Evolutionary conservation across 2,113 vertebrate species (phyloP).

Genomic region (Plecotus auritus): DNA sequence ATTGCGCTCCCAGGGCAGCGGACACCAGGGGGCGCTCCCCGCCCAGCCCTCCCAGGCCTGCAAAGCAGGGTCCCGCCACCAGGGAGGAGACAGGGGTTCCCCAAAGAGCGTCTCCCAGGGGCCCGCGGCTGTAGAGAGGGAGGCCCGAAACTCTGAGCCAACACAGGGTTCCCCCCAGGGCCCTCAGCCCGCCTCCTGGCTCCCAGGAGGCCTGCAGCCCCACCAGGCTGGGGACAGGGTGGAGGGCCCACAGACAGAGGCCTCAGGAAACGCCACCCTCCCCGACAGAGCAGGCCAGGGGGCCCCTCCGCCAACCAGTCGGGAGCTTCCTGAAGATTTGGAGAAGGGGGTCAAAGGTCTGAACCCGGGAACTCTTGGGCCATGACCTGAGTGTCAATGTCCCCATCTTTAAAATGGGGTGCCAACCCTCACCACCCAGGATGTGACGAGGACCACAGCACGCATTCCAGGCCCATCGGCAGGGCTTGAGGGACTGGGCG

Average conservation of each 20-base stretch:
- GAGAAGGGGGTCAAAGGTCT: accelerated
- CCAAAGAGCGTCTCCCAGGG: neutral
- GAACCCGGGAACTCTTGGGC: neutral
- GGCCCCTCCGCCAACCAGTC: neutral
- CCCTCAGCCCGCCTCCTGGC: neutral
- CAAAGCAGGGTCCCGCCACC: accelerated
- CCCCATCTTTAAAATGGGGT: neutral
- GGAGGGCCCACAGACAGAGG: neutral
- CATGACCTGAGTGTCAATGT: neutral
- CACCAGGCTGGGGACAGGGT: accelerated
- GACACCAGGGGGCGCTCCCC: neutral
- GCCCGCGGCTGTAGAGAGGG: neutral
- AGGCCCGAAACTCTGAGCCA: neutral
- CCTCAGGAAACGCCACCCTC: neutral
- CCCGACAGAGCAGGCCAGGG: neutral
- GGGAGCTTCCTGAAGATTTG: neutral
- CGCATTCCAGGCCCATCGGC: accelerated
- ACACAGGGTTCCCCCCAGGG: neutral
- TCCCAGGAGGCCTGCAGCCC: neutral
- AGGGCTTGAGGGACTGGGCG: accelerated
- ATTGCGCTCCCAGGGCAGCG: accelerated
- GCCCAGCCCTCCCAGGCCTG: neutral
- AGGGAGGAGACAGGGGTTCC: neutral
- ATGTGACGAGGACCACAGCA: accelerated
- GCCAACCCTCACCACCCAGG: accelerated